phyloP scores from a whole-genome alignment of 2,797 vertebrate genomes.

The Rhynchotus rufescens region DNA sequence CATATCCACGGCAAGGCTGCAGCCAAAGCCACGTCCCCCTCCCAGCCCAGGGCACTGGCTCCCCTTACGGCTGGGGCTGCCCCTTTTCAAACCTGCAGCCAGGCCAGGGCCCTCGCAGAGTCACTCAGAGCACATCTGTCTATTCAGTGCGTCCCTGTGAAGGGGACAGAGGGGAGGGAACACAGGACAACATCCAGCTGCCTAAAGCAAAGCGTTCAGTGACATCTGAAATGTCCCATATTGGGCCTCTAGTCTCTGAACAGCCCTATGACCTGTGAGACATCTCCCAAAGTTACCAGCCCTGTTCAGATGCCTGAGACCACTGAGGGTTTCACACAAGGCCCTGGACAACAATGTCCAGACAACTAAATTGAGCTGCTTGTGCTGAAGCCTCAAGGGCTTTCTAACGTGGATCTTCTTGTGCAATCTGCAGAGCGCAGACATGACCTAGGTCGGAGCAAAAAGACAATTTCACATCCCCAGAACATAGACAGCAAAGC shows the following conservation, averaged over 20 bases:
- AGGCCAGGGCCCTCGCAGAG: not conserved
- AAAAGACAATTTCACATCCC: not conserved
- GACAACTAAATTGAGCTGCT: not conserved
- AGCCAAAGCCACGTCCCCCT: not conserved
- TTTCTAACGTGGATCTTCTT: not conserved
- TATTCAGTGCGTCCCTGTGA: no score
- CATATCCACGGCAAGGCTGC: not conserved
- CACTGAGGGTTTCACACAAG: not conserved
- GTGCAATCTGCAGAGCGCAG: not conserved
- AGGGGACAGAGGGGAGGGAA: not conserved
- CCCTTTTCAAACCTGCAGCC: not conserved
- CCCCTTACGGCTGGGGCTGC: not conserved
- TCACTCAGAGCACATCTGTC: not conserved
- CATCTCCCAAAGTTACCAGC: not conserved
- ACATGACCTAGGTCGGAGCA: not conserved
- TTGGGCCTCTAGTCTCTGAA: not conserved
- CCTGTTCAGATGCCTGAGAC: not conserved
- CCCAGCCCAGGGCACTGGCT: not conserved
- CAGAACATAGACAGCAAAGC: not conserved
- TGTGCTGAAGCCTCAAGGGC: not conserved
- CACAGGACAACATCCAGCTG: rapidly evolving
- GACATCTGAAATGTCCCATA: rapidly evolving
- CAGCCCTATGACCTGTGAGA: not conserved
- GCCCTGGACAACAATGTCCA: not conserved
- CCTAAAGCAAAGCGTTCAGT: not conserved